Conservation (phyloP, 2,113 vertebrate genomes). For the Damaliscus lunatus region DNA sequence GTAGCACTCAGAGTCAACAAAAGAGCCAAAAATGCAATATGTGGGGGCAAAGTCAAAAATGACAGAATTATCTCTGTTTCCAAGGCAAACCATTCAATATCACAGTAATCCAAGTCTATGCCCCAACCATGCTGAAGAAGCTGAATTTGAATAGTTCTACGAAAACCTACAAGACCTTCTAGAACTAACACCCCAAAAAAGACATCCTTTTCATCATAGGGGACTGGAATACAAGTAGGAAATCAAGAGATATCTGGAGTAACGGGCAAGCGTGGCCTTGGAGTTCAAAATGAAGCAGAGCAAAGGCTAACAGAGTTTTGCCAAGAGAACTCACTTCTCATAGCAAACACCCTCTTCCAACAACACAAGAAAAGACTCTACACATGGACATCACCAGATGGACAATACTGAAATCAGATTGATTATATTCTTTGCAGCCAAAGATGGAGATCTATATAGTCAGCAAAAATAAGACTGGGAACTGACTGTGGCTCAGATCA, state of each 20-base stretch:
- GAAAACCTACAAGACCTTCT: background rate
- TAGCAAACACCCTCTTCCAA: background rate
- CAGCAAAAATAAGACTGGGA: background rate
- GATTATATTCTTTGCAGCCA: background rate
- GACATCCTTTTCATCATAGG: background rate
- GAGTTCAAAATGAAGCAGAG: background rate
- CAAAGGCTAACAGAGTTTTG: background rate
- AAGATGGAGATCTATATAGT: background rate
- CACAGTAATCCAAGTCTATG: background rate
- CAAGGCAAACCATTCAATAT: background rate
- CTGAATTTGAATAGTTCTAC: rapidly evolving
- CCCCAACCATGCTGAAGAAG: background rate
- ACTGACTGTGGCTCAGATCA: background rate
- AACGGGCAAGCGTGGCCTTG: background rate
- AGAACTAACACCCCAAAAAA: background rate
- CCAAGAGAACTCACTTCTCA: background rate
- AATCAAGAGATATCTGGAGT: background rate
- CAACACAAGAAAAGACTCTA: background rate
- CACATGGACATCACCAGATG: background rate
- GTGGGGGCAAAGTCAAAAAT: background rate
- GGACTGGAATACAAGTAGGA: background rate
- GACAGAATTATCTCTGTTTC: background rate
- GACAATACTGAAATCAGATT: background rate
- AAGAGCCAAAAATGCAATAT: background rate
- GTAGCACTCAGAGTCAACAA: background rate